Conservation (phyloP, 2,113 vertebrate species). For the Rhinolophus ferrumequinum region DNA sequence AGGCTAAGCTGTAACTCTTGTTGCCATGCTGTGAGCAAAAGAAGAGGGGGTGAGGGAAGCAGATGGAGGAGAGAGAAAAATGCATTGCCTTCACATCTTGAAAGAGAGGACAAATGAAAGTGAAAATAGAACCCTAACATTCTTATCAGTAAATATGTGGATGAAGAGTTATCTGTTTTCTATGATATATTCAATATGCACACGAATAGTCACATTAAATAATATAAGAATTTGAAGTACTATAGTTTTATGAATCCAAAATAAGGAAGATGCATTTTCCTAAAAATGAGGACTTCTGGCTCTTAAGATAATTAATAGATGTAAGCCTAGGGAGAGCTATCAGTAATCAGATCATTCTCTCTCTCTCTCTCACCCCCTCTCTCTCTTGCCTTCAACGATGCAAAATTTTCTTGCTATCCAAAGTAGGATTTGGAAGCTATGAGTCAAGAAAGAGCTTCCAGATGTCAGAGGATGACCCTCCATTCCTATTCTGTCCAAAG, state of each 20-base stretch:
- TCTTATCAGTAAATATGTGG: neutral
- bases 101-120: constrained; percentile 55
- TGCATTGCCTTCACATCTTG: constrained; percentile 78
- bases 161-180: constrained; percentile 33
- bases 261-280: neutral
- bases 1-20: constrained; percentile 85
- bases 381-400: neutral
- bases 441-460: neutral
- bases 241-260: neutral
- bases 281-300: neutral
- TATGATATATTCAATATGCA: neutral
- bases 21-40: constrained; percentile 82
- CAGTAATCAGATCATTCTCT: neutral
- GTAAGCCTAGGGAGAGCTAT: neutral
- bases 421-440: neutral
- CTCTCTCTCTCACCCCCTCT: too few species aligned
- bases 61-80: constrained; percentile 66
- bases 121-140: neutral
- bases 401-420: constrained; percentile 8
- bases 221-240: neutral
- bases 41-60: constrained; percentile 75
- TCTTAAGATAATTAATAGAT: neutral
- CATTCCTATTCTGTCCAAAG: neutral
- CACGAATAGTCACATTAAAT: neutral
- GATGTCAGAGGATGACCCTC: neutral